Evolutionary conservation across 2,888 invertebrate species (phyloP).

Genomic region (Priocnemis perturbator): DNA sequence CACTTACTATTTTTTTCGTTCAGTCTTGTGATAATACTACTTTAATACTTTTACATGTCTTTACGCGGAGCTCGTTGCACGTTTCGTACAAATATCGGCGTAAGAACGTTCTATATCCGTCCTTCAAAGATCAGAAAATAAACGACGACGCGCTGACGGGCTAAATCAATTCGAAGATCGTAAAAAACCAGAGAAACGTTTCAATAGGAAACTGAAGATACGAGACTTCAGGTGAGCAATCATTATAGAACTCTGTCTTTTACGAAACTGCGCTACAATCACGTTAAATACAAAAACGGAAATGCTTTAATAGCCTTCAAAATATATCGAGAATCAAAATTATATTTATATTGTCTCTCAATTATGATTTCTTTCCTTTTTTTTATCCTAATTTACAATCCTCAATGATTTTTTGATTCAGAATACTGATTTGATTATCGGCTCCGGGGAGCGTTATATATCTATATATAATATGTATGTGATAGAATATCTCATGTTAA

Average conservation of each 20-base stretch:
- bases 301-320: too few relatives aligned
- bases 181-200: not conserved
- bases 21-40: constrained; percentile 72
- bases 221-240: not conserved
- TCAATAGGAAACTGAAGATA: too few relatives aligned
- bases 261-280: not conserved
- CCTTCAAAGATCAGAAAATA: too few relatives aligned
- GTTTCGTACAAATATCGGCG: constrained; percentile 7
- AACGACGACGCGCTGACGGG: too few relatives aligned
- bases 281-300: not conserved
- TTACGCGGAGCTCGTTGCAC: constrained; percentile 10
- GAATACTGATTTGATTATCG: constrained; percentile 57
- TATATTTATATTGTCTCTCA: constrained; percentile 37
- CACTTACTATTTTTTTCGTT: constrained; percentile 51
- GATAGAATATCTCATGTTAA: constrained; percentile 51
- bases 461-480: constrained; percentile 28
- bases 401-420: constrained; percentile 47
- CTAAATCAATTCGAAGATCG: not conserved
- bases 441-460: constrained; percentile 43
- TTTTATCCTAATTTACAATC: constrained; percentile 26
- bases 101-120: too few relatives aligned
- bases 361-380: constrained; percentile 35
- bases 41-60: constrained; percentile 66
- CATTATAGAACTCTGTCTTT: not conserved
- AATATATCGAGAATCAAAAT: not conserved